Evolutionary conservation across 2,888 invertebrate species (phyloP), one percentile per base, ranked within the genome.

Genomic region (Meandrusa payeni): DNA sequence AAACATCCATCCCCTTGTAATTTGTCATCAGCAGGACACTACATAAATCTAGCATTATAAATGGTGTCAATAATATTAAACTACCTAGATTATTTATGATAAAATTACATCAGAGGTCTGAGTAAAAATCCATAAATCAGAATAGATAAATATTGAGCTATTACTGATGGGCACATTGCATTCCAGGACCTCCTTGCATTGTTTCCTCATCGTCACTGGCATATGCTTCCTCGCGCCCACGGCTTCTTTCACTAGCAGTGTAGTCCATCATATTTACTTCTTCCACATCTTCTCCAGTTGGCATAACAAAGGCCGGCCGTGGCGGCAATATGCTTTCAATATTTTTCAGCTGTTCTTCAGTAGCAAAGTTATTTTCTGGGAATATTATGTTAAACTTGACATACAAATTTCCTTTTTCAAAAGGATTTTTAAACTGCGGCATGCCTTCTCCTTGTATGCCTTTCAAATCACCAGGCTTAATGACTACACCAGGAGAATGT

Each of bases 161-260:
- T n/a, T n/a, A 95, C 88, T 95, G 95, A 73, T 94, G 93, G 61
- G 94, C 93, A 83, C 95, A 95, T 77, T 95, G 95, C 55, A 95
- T 91, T 45, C 92, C 90, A 34, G 88, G 86, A 1, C 90, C 89
- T 33, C 89, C 64, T 52, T 89, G 89, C 71, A 89, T 83, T 33
- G 90, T 89, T 60, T 87, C 89, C 23, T 89, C 88, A 55, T 90
- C 90, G 52, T 92, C 93, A 65, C 92, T 93, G 41, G 92, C 92
- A 65, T 95, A 94, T 0, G 93, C 93, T 64, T 94, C 93, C 48
- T 92, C 90, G 1, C 92, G 81, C 3, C 73, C 74, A 20, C 89
- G 76, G 31, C 83, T 76, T 46, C 89, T 82, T 36, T 90, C 90
- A 53, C 88, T 88, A 0, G 92, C 91, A 52, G 93, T 93, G 57